These are phyloP conservation scores for Dorcus parallelipipedus DNA, from an alignment of 2,888 invertebrate species.

Conservation along the genomic window DNA sequence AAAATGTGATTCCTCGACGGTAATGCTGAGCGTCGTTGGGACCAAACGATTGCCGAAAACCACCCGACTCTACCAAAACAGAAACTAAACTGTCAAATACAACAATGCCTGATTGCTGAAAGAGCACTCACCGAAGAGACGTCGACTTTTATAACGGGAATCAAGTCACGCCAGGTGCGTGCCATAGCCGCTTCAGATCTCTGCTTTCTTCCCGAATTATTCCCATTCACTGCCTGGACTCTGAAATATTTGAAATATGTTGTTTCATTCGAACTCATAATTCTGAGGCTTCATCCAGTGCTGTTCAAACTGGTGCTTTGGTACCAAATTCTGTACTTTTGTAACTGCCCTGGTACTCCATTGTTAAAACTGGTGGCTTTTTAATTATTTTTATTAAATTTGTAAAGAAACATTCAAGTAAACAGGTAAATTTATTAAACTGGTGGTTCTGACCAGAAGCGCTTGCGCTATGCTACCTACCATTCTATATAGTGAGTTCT, in stretches of 20 bases:
- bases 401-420: too few relatives aligned
- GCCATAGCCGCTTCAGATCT: slow-evolving; percentile 81
- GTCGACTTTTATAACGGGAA: slow-evolving; percentile 94
- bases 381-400: too few relatives aligned
- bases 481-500: too few relatives aligned
- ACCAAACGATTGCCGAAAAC: slow-evolving; percentile 94
- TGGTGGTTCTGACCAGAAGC: too few relatives aligned
- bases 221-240: not conserved
- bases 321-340: too few relatives aligned
- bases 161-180: slow-evolving; percentile 90
- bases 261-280: too few relatives aligned
- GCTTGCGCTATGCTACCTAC: too few relatives aligned
- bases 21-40: slow-evolving; percentile 88
- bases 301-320: too few relatives aligned
- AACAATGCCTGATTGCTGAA: not conserved
- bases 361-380: too few relatives aligned
- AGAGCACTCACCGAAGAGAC: slow-evolving; percentile 68
- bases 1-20: slow-evolving; percentile 91
- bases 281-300: too few relatives aligned
- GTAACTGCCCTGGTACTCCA: too few relatives aligned
- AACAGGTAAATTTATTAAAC: too few relatives aligned
- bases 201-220: slow-evolving; percentile 44
- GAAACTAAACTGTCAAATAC: not conserved
- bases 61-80: slow-evolving; percentile 66
- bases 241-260: not conserved